phyloP scores from a whole-genome alignment of 2,113 vertebrate species.

The Gymnogyps californianus region DNA sequence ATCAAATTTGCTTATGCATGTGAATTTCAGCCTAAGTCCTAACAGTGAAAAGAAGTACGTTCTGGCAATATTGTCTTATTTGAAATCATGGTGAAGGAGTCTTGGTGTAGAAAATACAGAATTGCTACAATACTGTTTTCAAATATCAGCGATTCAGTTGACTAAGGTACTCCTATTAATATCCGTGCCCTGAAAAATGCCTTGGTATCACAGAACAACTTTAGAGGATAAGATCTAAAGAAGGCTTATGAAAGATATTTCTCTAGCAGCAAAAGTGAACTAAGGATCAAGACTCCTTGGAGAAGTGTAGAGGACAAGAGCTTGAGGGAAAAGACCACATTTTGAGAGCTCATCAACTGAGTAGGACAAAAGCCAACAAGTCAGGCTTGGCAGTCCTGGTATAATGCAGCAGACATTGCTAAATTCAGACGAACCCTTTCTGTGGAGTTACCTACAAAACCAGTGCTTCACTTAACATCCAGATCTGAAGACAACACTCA shows the following conservation, averaged over 20 bases:
- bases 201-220: background rate
- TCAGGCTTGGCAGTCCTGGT: background rate
- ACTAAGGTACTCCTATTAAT: background rate
- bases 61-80: background rate
- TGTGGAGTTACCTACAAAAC: background rate
- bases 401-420: background rate
- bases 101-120: background rate
- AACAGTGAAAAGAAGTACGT: background rate
- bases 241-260: background rate
- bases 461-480: background rate
- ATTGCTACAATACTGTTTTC: background rate
- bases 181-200: background rate
- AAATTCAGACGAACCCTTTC: background rate
- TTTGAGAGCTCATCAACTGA: constrained; percentile 19
- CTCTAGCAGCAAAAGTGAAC: background rate
- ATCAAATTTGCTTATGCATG: background rate
- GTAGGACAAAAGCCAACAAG: constrained; percentile 11
- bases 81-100: background rate
- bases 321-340: background rate
- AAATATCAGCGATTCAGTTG: background rate
- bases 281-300: background rate
- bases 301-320: constrained; percentile 15
- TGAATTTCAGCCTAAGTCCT: background rate
- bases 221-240: background rate
- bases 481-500: background rate